Percentiles rank a stretch among this genome's conserved stretches.
Evolutionary conservation across 2,888 invertebrate species (phyloP).

Genomic region (Ariolimax columbianus): DNA sequence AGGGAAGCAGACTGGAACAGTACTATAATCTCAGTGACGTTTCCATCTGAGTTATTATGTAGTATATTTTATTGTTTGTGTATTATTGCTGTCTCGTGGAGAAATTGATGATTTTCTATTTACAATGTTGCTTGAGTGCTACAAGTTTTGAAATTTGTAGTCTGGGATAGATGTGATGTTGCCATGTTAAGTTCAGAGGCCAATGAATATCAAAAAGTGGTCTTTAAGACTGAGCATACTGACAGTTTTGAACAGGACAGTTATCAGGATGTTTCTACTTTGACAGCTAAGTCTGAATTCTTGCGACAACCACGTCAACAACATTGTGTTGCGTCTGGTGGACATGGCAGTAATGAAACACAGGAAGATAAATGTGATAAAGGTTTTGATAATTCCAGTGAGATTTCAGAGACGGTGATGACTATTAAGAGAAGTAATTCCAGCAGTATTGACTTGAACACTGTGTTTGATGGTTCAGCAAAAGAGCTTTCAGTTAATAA

Average conservation of each 20-base stretch:
- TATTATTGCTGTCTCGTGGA: not conserved
- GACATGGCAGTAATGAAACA: not conserved
- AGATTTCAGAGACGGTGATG: conserved; percentile 5
- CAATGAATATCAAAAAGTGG: not conserved
- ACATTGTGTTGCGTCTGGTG: not conserved
- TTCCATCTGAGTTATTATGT: no score
- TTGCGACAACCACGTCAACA: not conserved
- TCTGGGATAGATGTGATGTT: not conserved
- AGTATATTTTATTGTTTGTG: not conserved
- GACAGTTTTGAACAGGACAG: conserved; percentile 32
- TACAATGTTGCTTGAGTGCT: not conserved
- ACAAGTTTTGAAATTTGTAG: not conserved
- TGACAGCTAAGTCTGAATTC: not conserved
- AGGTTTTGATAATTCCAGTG: not conserved
- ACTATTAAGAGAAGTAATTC: conserved; percentile 18
- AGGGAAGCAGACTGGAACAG: not conserved
- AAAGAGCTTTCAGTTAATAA: not conserved
- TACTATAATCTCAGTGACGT: not conserved
- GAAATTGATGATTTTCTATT: not conserved
- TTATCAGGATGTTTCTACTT: not conserved
- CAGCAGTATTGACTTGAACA: not conserved
- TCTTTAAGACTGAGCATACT: conserved; percentile 31
- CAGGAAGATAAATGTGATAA: not conserved
- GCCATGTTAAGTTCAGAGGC: not conserved
- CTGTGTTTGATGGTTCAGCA: not conserved